phyloP scores from a whole-genome alignment of 2,113 vertebrate species.

The Eulemur macaco region DNA sequence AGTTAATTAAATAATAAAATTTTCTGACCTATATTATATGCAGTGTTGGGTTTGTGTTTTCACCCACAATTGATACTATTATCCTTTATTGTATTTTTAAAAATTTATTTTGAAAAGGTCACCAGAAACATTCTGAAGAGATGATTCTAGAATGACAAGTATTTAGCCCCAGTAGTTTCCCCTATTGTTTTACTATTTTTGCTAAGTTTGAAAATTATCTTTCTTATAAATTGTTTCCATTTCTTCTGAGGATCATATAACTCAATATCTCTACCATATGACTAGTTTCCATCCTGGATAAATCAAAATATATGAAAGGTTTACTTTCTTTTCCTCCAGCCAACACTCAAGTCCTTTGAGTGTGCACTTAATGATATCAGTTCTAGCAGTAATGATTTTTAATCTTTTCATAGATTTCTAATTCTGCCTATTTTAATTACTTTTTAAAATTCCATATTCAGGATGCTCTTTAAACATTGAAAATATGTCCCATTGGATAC shows the following conservation, averaged over 20 bases:
- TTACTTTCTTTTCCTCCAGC: not conserved
- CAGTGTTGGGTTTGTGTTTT: constrained; percentile 65
- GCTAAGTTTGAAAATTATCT: not conserved
- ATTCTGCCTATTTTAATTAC: constrained; percentile 32
- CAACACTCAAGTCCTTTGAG: not conserved
- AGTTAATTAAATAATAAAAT: constrained; percentile 65
- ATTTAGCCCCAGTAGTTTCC: not conserved
- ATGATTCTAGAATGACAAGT: not conserved
- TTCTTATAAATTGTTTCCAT: constrained; percentile 24
- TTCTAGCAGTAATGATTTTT: constrained; percentile 47
- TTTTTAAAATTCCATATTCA: constrained; percentile 51
- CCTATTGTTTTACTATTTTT: not conserved
- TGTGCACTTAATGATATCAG: not conserved
- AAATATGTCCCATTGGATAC: constrained; percentile 34
- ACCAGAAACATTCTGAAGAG: constrained; percentile 30
- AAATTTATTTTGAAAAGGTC: constrained; percentile 43
- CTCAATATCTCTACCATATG: constrained; percentile 5
- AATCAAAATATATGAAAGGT: constrained; percentile 38
- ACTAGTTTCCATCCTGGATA: constrained; percentile 23
- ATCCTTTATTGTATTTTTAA: constrained; percentile 51
- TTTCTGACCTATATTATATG: constrained; percentile 43
- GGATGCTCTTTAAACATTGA: constrained; percentile 45
- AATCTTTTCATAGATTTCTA: constrained; percentile 45
- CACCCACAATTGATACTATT: constrained; percentile 3
- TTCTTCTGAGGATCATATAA: constrained; percentile 4